Base-by-base conservation (phyloP, 23 tunicate species). In the Oikopleura vanhoeffeni region DNA sequence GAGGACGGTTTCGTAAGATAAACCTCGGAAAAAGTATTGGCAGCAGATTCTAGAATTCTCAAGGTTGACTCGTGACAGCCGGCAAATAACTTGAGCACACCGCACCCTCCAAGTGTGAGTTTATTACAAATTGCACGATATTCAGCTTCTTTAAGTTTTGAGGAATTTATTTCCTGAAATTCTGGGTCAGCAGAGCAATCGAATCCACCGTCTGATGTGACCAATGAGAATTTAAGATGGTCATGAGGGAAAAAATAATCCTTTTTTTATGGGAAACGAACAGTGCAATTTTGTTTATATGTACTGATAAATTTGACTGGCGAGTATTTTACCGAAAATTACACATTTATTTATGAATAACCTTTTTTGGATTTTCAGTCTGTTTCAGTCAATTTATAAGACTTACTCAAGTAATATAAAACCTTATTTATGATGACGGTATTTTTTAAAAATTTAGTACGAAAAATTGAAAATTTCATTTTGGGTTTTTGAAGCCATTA, bases 111-210 rank as follows among this genome's bases (percentile, higher is more conserved):
- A 30, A 2, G 27, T 32, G 27, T 32, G 3, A 71, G 34, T 24
- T 32, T 28, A 30, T 71, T 2, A 38, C 79, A 71, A 71, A 71
- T 71, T 30, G 79, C 38, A 18, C 27, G 3, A 71, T 71, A 71
- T 71, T 71, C 79, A 4, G 79, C 27, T 71, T 18, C 4, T 71
- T 71, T 71, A 24, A 71, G 38, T 38, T 24, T 30, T 33, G 79
- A 18, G 2, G 34, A 13, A 71, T 71, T 71, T 30, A 18, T 4
- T 38, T 71, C 79, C 38, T 71, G 79, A 71, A 71, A 71, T 71
- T 71, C 79, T 32, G 79, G 79, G 35, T 71, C 79, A 32, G 79
- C 79, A 38, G 79, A 71, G 79, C 79, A 71, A 32, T 71, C 79
- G 2, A 71, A 2, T 2, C 79, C 79, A 32, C 79, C 79, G 35